These are phyloP conservation scores for Phyto melanocephala DNA, from an alignment of 2,888 invertebrate species.

Conservation along the genomic window DNA sequence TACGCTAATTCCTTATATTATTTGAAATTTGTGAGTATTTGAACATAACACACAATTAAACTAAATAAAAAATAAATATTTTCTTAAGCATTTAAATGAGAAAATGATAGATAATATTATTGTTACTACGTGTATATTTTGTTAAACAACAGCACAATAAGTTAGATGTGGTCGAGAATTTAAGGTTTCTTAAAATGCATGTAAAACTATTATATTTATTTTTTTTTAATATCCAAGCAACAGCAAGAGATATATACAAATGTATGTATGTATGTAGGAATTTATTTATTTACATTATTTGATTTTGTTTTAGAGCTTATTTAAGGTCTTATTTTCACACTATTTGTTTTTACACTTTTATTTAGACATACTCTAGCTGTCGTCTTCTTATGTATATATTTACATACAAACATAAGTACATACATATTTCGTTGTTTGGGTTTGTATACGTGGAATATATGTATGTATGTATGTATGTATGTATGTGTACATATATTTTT, in stretches of 20 bases:
- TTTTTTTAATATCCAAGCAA: too few relatives aligned
- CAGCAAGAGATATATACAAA: too few relatives aligned
- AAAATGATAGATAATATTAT: conserved; percentile 44
- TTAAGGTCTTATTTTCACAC: conserved; percentile 49
- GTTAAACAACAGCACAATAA: not conserved
- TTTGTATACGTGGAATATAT: too few relatives aligned
- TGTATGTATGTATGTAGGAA: not conserved
- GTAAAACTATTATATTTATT: too few relatives aligned
- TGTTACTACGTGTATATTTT: not conserved
- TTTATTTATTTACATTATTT: not conserved
- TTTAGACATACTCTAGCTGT: conserved; percentile 32
- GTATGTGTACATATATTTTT: not conserved
- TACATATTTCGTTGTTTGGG: too few relatives aligned
- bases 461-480: too few relatives aligned
- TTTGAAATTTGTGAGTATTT: conserved; percentile 43
- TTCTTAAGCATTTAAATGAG: conserved; percentile 36
- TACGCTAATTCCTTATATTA: conserved; percentile 1
- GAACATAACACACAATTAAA: conserved; percentile 39
- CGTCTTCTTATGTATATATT: too few relatives aligned
- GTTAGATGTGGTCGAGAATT: not conserved
- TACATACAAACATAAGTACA: too few relatives aligned
- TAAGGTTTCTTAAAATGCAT: not conserved
- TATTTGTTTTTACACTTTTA: conserved; percentile 61
- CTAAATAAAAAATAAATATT: conserved; percentile 52
- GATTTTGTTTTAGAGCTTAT: conserved; percentile 35